Base-by-base conservation (phyloP, 2,113 vertebrate species). In the Salvelinus sp. region DNA sequence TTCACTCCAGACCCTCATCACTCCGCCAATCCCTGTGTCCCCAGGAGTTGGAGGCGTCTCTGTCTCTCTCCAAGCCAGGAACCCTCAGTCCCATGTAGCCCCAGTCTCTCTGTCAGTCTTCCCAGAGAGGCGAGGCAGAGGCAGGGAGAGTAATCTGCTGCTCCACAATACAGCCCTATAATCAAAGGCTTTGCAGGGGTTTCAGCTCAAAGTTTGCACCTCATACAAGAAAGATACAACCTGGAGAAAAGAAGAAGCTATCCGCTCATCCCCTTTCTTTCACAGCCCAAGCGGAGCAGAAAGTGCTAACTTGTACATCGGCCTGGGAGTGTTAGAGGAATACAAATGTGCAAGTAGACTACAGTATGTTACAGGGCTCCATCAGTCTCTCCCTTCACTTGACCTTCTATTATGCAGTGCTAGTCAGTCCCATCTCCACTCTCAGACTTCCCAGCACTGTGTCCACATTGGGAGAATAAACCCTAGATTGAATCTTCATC, bases 151-250 rank as follows among this genome's bases (percentile, higher is more conserved):
- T 47, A 83, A 80, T 86, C 38, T 54, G 76, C 69, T 66, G 67
- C 63, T 79, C 69, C 73, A 62, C 58, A 70, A 73, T 38, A 73
- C 63, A 73, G 74, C 66, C 69, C 70, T 57, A 57, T 85, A 85
- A 89, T 86, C 78, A 74, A 73, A 54, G 74, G 78, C 82, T 81
- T 82, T 76, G 73, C 70, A 16, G 58, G 70, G 50, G 78, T 79
- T 84, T 74, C 77, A 82, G 78, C 77, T 77, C 20, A 7, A 77
- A 47, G 75, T 80, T 77, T 63, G 79, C 38, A 38, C 76, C 69
- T 66, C 67, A 83, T 82, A 73, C 70, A 80, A 48, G 44, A 5
- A 69, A 83, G 16, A 71, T 77, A 83, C 64, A 54, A 30, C 68
- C 28, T 50, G 23, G 48, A 44, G 44, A 54, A 54, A 50, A 68